Evolutionary conservation across 92 coral and sea anemone genomes (phyloP).

Genomic region (Blastomussa wellsi): DNA sequence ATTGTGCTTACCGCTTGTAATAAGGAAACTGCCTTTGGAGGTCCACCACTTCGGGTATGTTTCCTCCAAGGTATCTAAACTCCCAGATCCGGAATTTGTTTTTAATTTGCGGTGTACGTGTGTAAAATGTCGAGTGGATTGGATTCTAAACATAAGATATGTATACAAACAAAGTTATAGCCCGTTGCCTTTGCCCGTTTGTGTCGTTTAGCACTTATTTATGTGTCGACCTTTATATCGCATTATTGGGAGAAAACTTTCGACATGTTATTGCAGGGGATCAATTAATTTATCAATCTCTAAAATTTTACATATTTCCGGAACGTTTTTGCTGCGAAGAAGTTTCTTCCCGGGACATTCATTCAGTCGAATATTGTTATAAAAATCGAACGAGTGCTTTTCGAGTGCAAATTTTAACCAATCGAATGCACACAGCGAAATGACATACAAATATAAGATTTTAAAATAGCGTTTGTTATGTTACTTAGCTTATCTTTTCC

Average conservation of each 20-base stretch:
- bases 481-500: not conserved
- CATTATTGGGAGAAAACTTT: not conserved
- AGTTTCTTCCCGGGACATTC: not conserved
- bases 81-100: not conserved
- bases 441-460: too few species aligned
- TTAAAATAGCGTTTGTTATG: not conserved
- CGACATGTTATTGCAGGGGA: not conserved
- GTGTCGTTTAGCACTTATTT: not conserved
- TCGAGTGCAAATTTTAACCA: not conserved
- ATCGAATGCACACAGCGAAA: not conserved
- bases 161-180: not conserved
- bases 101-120: not conserved
- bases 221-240: not conserved
- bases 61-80: not conserved
- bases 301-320: not conserved
- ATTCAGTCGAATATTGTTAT: not conserved
- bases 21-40: conserved; percentile 20
- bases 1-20: not conserved
- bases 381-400: not conserved
- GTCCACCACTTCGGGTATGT: not conserved
- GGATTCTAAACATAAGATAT: not conserved
- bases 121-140: not conserved
- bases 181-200: not conserved
- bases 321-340: not conserved
- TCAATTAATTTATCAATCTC: not conserved